Base-by-base conservation (phyloP, 2,888 invertebrate species). In the Agrotis segetum region DNA sequence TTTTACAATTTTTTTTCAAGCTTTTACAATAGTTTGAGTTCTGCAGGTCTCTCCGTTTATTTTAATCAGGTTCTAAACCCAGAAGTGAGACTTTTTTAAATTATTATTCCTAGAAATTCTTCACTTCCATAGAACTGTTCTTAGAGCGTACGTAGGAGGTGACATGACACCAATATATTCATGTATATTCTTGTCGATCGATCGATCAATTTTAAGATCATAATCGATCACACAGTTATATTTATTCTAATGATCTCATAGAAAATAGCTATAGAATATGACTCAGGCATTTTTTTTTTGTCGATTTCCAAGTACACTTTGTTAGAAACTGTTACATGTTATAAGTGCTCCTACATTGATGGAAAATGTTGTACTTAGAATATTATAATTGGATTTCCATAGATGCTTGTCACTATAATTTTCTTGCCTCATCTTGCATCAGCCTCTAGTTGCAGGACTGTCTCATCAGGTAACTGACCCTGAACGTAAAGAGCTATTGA, bases 161-260 rank as follows among this genome's bases (percentile, higher is more conserved):
- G 4, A 17, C 19, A 29, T 21, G 50, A 29, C 7, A 60, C 16
- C n/a, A 60, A 9, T 21, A 21, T 44, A 4, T 68, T 13, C 13
- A n/a, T 49, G 47, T 16, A 56, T 52, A 34, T 69, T 79, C 53
- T 69, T 47, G 50, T 53, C 24, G 56, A 65, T 40, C 60, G 53
- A 75, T 77, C 70, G 53, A 77, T 79, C 58, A 65, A 16, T 9
- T 19, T 44, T 55, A 19, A 3, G 62, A 49, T 79, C 56, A 17
- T 70, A 56, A 82, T 82, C 77, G 72, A 82, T 79, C 82, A 82
- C 79, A 81, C 53, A 46, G 52, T 56, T 67, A 53, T 52, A 78
- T 80, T 60, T 47, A 50, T 19, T 11, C 19, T 67, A 74, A 75
- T 82, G 81, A 82, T 71, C 55, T 82, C 81, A 79, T 77, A 71